phyloP scores from a whole-genome alignment of 2,888 invertebrate genomes.

The Caenorhabditis afra region DNA sequence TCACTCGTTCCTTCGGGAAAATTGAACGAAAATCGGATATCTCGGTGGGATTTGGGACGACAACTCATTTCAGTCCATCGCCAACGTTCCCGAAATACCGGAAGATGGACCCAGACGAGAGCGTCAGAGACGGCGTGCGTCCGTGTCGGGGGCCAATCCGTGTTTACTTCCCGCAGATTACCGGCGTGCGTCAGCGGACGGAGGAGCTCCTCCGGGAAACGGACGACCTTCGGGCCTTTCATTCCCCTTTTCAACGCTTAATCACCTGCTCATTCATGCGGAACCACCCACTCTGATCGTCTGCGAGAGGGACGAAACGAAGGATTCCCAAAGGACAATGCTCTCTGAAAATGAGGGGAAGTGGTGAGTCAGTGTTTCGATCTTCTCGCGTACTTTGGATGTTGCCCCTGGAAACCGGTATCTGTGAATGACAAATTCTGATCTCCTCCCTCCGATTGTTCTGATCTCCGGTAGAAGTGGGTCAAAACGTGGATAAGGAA shows the following conservation, averaged over 20 bases:
- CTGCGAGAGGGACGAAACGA: background rate
- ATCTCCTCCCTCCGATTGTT: conserved; percentile 14
- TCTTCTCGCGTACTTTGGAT: conserved; percentile 2
- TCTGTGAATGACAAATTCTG: conserved; percentile 24
- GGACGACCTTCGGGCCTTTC: too few species aligned
- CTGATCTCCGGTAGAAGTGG: conserved; percentile 31
- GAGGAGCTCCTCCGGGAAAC: too few species aligned
- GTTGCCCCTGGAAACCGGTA: conserved; percentile 20
- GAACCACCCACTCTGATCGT: conserved; percentile 18
- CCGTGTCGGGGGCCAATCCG: background rate
- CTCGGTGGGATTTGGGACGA: too few species aligned
- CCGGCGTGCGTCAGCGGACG: background rate
- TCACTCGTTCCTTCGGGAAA: too few species aligned
- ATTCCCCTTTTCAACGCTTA: background rate
- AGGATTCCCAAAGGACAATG: background rate
- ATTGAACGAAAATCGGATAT: background rate
- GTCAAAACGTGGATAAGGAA: conserved; percentile 36
- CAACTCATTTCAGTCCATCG: too few species aligned
- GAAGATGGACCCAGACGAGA: too few species aligned
- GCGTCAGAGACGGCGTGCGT: too few species aligned
- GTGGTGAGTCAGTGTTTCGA: background rate
- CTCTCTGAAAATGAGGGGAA: background rate
- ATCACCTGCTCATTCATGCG: conserved; percentile 11
- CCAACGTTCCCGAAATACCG: too few species aligned
- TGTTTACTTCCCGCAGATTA: background rate